These are phyloP conservation scores for Propithecus deckenii DNA, from an alignment of 2,797 vertebrate genomes.

Conservation along the genomic window DNA sequence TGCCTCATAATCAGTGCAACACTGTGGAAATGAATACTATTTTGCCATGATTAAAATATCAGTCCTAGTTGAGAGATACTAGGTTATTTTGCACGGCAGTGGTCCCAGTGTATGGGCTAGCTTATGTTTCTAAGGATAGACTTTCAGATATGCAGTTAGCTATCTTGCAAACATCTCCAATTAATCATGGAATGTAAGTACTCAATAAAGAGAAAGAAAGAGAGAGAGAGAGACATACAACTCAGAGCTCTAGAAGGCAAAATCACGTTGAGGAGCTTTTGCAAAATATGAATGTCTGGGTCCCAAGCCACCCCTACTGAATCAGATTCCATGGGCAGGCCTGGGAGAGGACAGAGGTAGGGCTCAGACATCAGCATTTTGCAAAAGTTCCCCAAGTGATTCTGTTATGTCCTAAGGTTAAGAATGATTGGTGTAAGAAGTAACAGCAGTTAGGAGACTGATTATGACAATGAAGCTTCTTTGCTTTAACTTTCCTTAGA, in stretches of 20 bases:
- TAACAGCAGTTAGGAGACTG: background rate
- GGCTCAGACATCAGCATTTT: background rate
- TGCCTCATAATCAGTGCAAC: background rate
- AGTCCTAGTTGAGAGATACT: background rate
- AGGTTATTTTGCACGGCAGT: background rate
- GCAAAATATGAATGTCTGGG: background rate
- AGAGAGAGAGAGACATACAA: background rate
- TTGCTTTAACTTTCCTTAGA: conserved; percentile 17
- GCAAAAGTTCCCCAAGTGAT: background rate
- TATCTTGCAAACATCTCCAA: background rate
- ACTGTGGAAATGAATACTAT: background rate
- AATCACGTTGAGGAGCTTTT: background rate
- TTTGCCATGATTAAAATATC: background rate
- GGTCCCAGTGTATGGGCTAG: background rate
- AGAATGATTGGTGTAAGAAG: background rate
- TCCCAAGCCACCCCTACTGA: background rate
- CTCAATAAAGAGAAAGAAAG: background rate
- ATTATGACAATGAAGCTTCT: background rate
- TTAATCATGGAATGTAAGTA: background rate
- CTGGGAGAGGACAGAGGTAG: background rate
- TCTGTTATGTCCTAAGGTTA: background rate
- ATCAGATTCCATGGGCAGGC: background rate
- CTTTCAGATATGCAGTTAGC: background rate
- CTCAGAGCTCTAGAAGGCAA: background rate
- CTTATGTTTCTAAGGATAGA: background rate